Evolutionary conservation across 2,113 vertebrate species (phyloP).

Genomic region (Mastomys natalensis): DNA sequence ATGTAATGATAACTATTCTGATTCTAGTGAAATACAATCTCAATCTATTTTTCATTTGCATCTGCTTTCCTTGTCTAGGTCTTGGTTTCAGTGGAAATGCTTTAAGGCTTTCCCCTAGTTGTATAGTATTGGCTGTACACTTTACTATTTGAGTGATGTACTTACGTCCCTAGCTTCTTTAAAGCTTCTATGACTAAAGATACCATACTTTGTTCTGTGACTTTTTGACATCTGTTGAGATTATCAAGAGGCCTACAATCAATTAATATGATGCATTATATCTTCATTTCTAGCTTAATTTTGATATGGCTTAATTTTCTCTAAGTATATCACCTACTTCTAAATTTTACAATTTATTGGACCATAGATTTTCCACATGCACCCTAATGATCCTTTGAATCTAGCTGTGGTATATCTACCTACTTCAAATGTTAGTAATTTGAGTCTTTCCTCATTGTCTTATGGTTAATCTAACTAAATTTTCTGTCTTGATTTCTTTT

Average conservation of each 20-base stretch:
- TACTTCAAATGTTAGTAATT: background rate
- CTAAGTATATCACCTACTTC: background rate
- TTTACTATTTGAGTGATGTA: background rate
- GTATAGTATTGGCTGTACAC: background rate
- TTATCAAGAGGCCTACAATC: background rate
- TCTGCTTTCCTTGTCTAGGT: background rate
- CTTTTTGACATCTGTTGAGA: background rate
- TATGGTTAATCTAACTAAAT: background rate
- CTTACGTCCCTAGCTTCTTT: background rate
- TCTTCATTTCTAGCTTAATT: background rate
- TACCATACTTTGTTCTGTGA: background rate
- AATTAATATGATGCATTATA: background rate
- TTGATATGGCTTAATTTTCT: background rate
- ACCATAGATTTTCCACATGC: background rate
- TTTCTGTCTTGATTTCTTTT: background rate
- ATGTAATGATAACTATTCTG: background rate
- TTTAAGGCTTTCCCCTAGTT: background rate
- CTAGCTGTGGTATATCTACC: background rate
- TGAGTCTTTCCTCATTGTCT: background rate
- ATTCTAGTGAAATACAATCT: background rate
- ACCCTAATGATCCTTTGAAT: background rate
- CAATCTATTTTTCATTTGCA: background rate
- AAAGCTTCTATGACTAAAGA: background rate
- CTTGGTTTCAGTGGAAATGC: background rate
- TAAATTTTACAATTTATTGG: background rate